These are phyloP conservation scores for Gallirallus australis DNA, from an alignment of 2,797 vertebrate species.

Conservation along the genomic window DNA sequence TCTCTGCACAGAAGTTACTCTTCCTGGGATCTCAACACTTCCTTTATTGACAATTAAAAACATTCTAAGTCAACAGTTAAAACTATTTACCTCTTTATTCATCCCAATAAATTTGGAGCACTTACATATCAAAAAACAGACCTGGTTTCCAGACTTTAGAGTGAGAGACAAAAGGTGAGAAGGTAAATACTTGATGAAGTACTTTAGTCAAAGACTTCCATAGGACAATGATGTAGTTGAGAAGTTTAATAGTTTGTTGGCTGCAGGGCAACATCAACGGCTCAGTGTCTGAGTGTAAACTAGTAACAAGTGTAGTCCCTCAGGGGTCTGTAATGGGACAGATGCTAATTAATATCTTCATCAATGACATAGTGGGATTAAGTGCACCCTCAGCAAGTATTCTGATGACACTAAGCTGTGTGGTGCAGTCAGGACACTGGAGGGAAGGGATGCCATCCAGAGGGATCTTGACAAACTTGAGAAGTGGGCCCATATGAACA, in stretches of 20 bases:
- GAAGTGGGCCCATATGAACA: background rate
- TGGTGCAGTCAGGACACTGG: background rate
- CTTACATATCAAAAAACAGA: background rate
- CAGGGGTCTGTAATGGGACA: background rate
- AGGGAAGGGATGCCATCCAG: background rate
- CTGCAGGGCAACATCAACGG: background rate
- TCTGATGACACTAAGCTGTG: background rate
- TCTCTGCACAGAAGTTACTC: background rate
- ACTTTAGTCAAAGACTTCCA: background rate
- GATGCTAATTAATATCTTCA: background rate
- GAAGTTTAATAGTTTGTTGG: background rate
- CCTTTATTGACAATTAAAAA: background rate
- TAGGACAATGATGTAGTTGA: background rate
- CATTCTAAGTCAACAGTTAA: background rate
- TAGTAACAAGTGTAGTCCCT: background rate
- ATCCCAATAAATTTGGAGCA: background rate
- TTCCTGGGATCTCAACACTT: background rate
- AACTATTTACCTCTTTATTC: background rate
- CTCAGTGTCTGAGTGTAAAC: background rate
- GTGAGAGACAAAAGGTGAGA: background rate
- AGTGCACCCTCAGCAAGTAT: background rate
- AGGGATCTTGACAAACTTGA: background rate
- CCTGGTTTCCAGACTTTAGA: background rate
- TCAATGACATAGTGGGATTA: fast-evolving
- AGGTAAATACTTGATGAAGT: background rate